Conservation (phyloP, 2,113 vertebrate genomes). For the Platichthys stellatus region DNA sequence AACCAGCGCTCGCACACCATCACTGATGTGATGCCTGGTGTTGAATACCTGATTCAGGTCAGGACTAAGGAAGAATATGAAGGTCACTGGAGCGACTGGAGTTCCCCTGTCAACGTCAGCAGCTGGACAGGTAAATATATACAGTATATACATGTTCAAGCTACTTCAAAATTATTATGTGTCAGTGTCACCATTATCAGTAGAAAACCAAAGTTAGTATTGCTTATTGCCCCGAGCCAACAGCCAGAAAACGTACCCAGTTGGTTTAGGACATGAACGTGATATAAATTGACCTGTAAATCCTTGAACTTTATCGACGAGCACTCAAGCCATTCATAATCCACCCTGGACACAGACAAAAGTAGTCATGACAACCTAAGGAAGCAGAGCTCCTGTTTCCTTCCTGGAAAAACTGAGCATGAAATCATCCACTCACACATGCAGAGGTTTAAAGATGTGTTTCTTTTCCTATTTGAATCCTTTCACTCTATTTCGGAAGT, state of each 20-base stretch:
- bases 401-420: conserved; percentile 4
- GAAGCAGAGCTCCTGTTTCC: conserved; percentile 11
- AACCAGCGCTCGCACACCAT: conserved; percentile 37
- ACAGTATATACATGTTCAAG: neutral
- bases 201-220: too few species aligned
- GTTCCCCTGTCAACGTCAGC: conserved; percentile 30
- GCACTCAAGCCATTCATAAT: neutral
- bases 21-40: conserved; percentile 62
- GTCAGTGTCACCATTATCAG: too few species aligned
- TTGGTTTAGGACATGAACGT: neutral
- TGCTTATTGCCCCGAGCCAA: neutral
- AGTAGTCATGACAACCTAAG: conserved; percentile 28
- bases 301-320: neutral
- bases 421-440: neutral
- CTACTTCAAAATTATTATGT: neutral
- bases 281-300: neutral
- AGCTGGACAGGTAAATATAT: conserved; percentile 73
- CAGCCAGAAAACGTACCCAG: neutral
- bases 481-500: too few species aligned
- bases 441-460: neutral
- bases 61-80: conserved; percentile 71
- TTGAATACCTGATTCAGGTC: conserved; percentile 71
- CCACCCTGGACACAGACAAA: conserved; percentile 29
- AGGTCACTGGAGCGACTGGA: conserved; percentile 81
- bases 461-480: too few species aligned